Evolutionary conservation across 2,888 invertebrate species (phyloP).

Genomic region (Junonia oenone): DNA sequence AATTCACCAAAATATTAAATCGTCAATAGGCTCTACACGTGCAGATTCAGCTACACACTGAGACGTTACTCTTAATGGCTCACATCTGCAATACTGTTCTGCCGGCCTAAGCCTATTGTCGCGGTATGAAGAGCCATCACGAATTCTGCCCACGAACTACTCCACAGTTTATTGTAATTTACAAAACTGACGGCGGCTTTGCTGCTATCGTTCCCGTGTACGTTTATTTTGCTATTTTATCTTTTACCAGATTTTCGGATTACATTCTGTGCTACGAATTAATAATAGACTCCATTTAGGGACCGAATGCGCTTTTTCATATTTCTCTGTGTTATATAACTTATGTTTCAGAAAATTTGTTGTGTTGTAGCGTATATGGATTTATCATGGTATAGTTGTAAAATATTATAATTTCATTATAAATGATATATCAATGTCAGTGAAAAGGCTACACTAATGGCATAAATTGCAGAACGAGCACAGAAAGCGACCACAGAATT

Average conservation of each 20-base stretch:
- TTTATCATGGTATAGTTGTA: not conserved
- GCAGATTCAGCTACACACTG: slow-evolving; percentile 32
- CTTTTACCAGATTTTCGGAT: slow-evolving; percentile 32
- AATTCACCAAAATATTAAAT: not conserved
- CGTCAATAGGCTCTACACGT: not conserved
- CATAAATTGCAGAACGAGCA: slow-evolving; percentile 67
- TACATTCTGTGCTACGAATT: slow-evolving; percentile 12
- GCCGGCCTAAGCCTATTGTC: slow-evolving; percentile 64
- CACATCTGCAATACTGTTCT: slow-evolving; percentile 50
- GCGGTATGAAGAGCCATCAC: slow-evolving; percentile 51
- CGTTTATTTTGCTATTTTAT: slow-evolving; percentile 56
- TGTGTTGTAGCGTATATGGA: not conserved
- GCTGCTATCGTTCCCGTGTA: slow-evolving; percentile 57
- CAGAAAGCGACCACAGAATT: slow-evolving; percentile 62
- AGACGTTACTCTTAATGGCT: slow-evolving; percentile 56
- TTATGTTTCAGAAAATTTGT: not conserved
- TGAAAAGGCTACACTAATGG: slow-evolving; percentile 60
- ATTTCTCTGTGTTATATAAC: not conserved
- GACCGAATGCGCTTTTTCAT: not conserved
- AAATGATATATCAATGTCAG: slow-evolving; percentile 18
- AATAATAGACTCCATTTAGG: not conserved
- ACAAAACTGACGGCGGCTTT: slow-evolving; percentile 72
- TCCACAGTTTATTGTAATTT: slow-evolving; percentile 75
- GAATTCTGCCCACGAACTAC: slow-evolving; percentile 67
- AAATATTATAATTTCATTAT: slow-evolving; percentile 8